A percentile compares a stretch with the other conserved stretches of the same genome.
phyloP scores from a whole-genome alignment of 92 coral and sea anemone species.

The Diadumene lineata region DNA sequence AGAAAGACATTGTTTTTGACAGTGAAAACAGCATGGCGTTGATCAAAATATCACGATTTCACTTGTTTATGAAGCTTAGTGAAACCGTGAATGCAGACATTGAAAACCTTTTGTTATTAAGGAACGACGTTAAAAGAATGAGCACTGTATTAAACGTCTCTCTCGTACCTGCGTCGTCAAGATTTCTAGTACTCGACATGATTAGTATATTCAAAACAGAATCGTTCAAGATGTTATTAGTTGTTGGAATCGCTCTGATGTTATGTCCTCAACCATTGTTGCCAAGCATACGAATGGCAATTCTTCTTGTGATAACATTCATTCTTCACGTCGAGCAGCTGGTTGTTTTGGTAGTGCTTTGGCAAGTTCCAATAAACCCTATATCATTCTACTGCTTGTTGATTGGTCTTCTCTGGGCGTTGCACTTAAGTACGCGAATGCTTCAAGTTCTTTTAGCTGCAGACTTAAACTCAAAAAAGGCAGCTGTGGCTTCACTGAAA shows the following conservation, averaged over 20 bases:
- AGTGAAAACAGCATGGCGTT: not conserved
- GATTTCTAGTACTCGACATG: slow-evolving; percentile 32
- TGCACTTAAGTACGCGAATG: slow-evolving; percentile 29
- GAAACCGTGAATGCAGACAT: slow-evolving; percentile 9
- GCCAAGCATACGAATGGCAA: slow-evolving; percentile 39
- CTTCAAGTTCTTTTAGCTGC: slow-evolving; percentile 43
- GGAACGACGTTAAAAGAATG: slow-evolving; percentile 6
- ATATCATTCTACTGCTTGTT: slow-evolving; percentile 37
- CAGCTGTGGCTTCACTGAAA: slow-evolving; percentile 22
- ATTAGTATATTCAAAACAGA: slow-evolving; percentile 10
- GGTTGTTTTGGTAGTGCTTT: slow-evolving; percentile 9
- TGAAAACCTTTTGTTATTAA: slow-evolving; percentile 10
- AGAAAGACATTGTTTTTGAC: slow-evolving; percentile 21
- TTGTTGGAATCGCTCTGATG: slow-evolving; percentile 23
- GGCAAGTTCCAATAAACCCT: slow-evolving; percentile 47
- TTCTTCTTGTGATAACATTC: slow-evolving; percentile 39
- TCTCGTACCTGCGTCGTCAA: slow-evolving; percentile 19
- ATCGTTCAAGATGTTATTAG: slow-evolving; percentile 18
- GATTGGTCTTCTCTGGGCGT: slow-evolving; percentile 30
- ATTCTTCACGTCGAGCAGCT: slow-evolving; percentile 35
- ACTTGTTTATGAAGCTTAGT: slow-evolving; percentile 26
- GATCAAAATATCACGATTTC: slow-evolving; percentile 23
- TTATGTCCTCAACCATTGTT: slow-evolving; percentile 37
- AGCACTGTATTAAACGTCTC: not conserved
- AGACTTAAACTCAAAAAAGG: slow-evolving; percentile 19